Percentiles rank a stretch among this genome's conserved stretches.
These are phyloP conservation scores for Lycophotia porphyrea DNA, from an alignment of 2,888 invertebrate species.

Conservation along the genomic window DNA sequence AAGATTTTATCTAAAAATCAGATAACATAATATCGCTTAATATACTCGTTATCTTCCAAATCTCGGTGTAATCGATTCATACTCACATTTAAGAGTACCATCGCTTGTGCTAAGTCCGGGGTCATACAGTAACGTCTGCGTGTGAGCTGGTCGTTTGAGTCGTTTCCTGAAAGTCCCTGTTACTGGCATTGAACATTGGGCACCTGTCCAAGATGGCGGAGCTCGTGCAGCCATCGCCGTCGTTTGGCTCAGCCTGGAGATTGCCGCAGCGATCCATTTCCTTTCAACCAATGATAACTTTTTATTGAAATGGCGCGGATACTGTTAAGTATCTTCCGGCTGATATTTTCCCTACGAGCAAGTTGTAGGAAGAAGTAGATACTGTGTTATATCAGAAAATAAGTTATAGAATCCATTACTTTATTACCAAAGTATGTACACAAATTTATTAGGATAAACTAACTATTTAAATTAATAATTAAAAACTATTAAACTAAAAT, in stretches of 20 bases:
- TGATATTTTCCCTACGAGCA: slow-evolving; percentile 23
- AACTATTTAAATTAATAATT: no score
- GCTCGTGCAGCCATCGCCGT: slow-evolving; percentile 16
- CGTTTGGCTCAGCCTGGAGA: slow-evolving; percentile 51
- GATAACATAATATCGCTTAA: background rate
- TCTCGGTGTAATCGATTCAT: background rate
- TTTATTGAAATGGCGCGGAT: slow-evolving; percentile 49
- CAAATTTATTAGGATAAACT: no score
- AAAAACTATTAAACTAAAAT: no score
- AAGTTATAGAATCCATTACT: background rate
- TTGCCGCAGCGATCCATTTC: slow-evolving; percentile 47
- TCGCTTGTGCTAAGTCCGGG: background rate
- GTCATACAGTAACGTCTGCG: background rate
- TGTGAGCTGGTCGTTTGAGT: slow-evolving; percentile 7
- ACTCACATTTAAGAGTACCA: background rate
- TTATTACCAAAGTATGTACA: no score
- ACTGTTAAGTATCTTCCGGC: slow-evolving; percentile 34
- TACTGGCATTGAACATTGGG: slow-evolving; percentile 47
- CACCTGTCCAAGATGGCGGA: slow-evolving; percentile 43
- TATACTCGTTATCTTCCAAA: background rate
- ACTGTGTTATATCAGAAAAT: background rate
- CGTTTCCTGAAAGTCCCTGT: slow-evolving; percentile 5
- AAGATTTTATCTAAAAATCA: background rate
- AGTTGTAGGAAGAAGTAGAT: background rate
- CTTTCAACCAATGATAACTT: slow-evolving; percentile 31